phyloP scores from a whole-genome alignment of 1,140 invertebrate genomes.

The Arctopsyche grandis region DNA sequence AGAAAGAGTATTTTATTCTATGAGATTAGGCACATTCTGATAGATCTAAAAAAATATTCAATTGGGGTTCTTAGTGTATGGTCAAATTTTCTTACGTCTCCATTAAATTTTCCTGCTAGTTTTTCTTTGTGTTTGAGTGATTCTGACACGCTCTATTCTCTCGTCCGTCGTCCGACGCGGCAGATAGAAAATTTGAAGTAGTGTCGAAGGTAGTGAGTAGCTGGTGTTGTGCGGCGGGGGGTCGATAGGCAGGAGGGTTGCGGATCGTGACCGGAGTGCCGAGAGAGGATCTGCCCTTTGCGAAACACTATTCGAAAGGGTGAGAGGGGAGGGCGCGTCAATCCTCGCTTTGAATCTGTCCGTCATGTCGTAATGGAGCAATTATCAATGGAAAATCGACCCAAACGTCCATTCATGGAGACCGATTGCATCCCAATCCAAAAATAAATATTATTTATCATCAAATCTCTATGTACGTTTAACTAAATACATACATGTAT shows the following conservation, averaged over 20 bases:
- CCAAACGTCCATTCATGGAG: not conserved
- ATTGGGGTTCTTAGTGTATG: no score
- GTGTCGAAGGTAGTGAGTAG: not conserved
- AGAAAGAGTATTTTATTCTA: no score
- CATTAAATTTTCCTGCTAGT: not conserved
- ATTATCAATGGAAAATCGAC: not conserved
- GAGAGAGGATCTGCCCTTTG: not conserved
- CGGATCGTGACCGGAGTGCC: slow-evolving; percentile 12
- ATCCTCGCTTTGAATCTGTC: not conserved
- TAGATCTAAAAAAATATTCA: no score
- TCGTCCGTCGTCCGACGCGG: not conserved
- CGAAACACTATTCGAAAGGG: not conserved
- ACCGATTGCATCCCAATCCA: not conserved
- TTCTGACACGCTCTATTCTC: slow-evolving; percentile 2
- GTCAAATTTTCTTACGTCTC: no score
- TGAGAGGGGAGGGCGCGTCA: not conserved
- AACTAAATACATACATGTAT: not conserved
- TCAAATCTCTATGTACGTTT: not conserved
- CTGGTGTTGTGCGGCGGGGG: no score
- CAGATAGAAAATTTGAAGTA: not conserved
- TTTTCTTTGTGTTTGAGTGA: not conserved
- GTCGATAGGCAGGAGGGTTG: not conserved
- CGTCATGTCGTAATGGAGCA: not conserved
- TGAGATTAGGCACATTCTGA: no score
- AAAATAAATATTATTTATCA: no score